Conservation (phyloP, 30 jellyfish, hydroid and myxozoan genomes). For the Mastigias papua region DNA sequence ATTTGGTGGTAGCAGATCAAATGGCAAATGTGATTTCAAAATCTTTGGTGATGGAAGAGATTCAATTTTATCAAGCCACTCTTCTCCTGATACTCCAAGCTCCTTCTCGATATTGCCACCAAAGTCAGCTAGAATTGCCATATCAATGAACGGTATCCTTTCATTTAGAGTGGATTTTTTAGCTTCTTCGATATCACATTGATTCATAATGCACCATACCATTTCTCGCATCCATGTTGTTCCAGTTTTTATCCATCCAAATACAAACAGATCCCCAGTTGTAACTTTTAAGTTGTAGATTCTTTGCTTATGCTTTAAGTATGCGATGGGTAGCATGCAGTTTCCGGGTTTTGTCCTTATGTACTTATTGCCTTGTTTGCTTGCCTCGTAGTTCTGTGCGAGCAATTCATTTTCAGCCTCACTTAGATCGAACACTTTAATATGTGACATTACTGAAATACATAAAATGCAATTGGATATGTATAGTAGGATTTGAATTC, state of each 20-base stretch:
- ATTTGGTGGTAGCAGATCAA: constrained; percentile 49
- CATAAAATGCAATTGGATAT: not conserved
- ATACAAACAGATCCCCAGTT: constrained; percentile 19
- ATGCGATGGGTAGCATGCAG: constrained; percentile 39
- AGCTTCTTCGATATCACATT: constrained; percentile 29
- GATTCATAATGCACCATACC: constrained; percentile 46
- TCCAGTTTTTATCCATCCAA: constrained; percentile 55
- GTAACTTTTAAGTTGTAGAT: constrained; percentile 40
- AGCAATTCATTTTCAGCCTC: constrained; percentile 25
- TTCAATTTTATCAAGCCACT: constrained; percentile 14
- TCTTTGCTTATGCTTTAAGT: constrained; percentile 12
- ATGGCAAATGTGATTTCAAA: constrained; percentile 45
- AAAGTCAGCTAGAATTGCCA: constrained; percentile 43
- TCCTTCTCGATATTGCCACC: constrained; percentile 23
- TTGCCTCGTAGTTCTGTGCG: not conserved
- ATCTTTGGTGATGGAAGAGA: constrained; percentile 52
- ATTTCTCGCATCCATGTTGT: constrained; percentile 64
- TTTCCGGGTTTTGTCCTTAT: constrained; percentile 35
- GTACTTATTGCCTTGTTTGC: constrained; percentile 33
- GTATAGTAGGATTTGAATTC: too few species aligned
- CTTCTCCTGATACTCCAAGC: constrained; percentile 26
- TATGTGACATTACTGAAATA: constrained; percentile 13
- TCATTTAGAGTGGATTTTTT: constrained; percentile 6
- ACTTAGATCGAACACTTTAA: not conserved
- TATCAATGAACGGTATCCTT: constrained; percentile 57